These are phyloP conservation scores for Meloe dianella DNA, from an alignment of 2,888 invertebrate genomes.

Conservation along the genomic window DNA sequence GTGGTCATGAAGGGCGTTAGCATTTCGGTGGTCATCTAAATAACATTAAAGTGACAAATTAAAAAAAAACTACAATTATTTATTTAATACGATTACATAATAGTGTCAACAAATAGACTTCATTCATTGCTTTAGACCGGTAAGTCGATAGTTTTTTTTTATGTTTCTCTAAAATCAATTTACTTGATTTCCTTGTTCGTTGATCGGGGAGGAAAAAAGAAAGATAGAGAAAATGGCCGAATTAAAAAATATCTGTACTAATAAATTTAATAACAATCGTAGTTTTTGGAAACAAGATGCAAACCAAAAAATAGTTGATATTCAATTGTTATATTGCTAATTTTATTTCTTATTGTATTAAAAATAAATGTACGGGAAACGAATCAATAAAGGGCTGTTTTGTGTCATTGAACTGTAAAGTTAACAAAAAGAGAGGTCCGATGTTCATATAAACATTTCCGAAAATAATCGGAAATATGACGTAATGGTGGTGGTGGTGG, in stretches of 20 bases:
- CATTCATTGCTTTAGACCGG: neutral
- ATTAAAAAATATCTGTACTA: constrained; percentile 36
- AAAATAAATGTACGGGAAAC: neutral
- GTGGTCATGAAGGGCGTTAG: constrained; percentile 53
- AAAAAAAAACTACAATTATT: constrained; percentile 5
- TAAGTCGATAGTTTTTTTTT: constrained; percentile 21
- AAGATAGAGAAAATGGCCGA: constrained; percentile 35
- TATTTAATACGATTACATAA: neutral
- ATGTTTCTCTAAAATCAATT: neutral
- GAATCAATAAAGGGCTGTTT: constrained; percentile 20
- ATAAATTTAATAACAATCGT: too few species aligned
- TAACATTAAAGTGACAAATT: constrained; percentile 19
- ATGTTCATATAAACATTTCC: constrained; percentile 11
- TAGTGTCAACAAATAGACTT: neutral
- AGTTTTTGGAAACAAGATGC: constrained; percentile 14
- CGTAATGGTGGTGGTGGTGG: neutral
- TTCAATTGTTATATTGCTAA: neutral
- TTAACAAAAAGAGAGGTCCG: constrained; percentile 6
- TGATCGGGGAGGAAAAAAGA: constrained; percentile 2
- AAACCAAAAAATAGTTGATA: too few species aligned
- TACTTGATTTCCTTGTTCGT: neutral
- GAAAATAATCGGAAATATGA: constrained; percentile 6
- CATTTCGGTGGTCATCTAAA: constrained; percentile 44
- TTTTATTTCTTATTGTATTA: neutral
- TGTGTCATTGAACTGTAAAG: constrained; percentile 30